Evolutionary conservation across 1,140 invertebrate genomes (phyloP).

Genomic region (Palaemon carinicauda): DNA sequence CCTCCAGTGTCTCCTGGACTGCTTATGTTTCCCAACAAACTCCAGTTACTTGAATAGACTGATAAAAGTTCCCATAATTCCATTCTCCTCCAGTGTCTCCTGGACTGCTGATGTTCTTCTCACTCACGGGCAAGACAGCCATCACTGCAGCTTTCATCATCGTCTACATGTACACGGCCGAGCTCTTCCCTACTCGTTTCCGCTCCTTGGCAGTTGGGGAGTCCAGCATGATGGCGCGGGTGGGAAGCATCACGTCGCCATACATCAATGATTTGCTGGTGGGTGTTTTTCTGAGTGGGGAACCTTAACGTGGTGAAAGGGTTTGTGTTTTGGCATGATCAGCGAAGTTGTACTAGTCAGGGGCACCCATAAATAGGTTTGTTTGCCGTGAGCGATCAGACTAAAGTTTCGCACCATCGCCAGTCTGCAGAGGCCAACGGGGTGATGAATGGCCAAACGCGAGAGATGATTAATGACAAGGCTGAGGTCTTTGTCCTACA

Average conservation of each 20-base stretch:
- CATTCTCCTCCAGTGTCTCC: neutral
- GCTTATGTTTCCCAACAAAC: too few species aligned
- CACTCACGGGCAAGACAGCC: conserved; percentile 29
- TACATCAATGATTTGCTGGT: neutral
- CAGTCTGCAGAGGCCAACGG: too few species aligned
- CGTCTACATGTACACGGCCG: conserved; percentile 47
- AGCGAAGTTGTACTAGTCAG: too few species aligned
- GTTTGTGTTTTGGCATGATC: too few species aligned
- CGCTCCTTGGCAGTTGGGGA: neutral
- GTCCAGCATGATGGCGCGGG: neutral
- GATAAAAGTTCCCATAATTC: neutral
- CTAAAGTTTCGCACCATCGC: too few species aligned
- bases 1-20: neutral
- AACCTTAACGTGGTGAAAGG: too few species aligned
- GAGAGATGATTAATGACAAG: too few species aligned
- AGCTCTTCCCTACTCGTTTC: conserved; percentile 38
- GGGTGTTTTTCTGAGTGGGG: neutral
- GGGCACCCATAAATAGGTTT: too few species aligned
- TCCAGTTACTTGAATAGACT: too few species aligned
- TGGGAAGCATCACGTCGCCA: conserved; percentile 7
- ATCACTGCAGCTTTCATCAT: conserved; percentile 33
- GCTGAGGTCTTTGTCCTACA: too few species aligned
- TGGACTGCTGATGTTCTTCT: neutral
- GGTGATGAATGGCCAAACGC: too few species aligned
- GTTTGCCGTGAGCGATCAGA: too few species aligned